Evolutionary conservation across 1,140 invertebrate species (phyloP).

Genomic region (Achatina immaculata): DNA sequence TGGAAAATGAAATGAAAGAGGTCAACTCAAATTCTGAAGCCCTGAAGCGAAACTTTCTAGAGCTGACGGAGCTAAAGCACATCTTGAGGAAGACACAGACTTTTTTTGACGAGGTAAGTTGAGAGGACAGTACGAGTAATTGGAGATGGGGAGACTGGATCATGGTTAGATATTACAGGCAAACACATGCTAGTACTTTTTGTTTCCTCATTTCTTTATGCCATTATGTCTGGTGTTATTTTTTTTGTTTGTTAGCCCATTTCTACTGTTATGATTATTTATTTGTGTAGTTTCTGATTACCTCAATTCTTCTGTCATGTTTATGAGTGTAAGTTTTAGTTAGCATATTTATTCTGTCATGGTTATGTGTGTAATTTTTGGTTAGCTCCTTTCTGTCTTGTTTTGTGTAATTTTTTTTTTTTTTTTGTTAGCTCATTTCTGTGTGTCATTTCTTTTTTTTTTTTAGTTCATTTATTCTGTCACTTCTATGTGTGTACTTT

Average conservation of each 20-base stretch:
- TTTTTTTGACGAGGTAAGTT: constrained; percentile 93
- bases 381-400: too few relatives aligned
- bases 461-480: neutral
- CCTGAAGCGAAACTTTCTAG: constrained; percentile 93
- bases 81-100: constrained; percentile 94
- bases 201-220: neutral
- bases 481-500: neutral
- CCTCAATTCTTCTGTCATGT: too few relatives aligned
- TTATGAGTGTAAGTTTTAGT: too few relatives aligned
- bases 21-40: constrained; percentile 94
- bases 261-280: too few relatives aligned
- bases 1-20: constrained; percentile 71
- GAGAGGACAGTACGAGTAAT: too few relatives aligned
- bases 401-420: too few relatives aligned
- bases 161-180: neutral
- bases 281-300: too few relatives aligned
- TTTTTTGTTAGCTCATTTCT: constrained; percentile 4
- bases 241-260: too few relatives aligned
- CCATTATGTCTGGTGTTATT: neutral
- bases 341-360: too few relatives aligned
- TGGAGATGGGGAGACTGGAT: too few relatives aligned
- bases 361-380: too few relatives aligned
- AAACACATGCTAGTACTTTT: neutral
- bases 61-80: constrained; percentile 92
- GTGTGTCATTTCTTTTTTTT: neutral